These are phyloP conservation scores for Danio choprae DNA, from an alignment of 2,797 vertebrate species.

Conservation along the genomic window DNA sequence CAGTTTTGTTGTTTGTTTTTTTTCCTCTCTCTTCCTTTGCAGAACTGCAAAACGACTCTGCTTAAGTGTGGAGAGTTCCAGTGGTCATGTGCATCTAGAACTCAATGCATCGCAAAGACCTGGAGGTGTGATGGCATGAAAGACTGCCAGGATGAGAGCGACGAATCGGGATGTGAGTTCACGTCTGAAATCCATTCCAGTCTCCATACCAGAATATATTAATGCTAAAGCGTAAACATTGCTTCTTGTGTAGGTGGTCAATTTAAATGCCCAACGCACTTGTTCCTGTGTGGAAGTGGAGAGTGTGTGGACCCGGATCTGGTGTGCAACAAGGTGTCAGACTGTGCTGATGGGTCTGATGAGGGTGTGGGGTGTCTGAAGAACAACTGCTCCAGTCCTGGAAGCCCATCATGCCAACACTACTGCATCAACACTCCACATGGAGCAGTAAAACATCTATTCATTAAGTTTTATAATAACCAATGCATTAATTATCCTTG, in stretches of 20 bases:
- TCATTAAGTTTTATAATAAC: not conserved
- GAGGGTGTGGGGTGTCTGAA: constrained; percentile 79
- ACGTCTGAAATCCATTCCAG: not conserved
- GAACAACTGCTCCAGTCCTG: constrained; percentile 71
- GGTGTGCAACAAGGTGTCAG: constrained; percentile 79
- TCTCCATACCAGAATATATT: not conserved
- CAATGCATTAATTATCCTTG: not conserved
- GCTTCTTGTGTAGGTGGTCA: constrained; percentile 72
- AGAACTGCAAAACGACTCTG: constrained; percentile 75
- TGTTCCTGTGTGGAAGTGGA: constrained; percentile 79
- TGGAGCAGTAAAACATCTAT: constrained; percentile 81
- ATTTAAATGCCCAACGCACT: constrained; percentile 73
- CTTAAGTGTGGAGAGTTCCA: constrained; percentile 75
- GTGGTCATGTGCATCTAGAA: constrained; percentile 79
- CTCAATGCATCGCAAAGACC: constrained; percentile 80
- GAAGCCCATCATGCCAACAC: constrained; percentile 74
- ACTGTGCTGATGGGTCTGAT: constrained; percentile 85
- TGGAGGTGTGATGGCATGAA: constrained; percentile 86
- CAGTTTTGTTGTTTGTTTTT: too few relatives aligned
- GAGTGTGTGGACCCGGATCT: constrained; percentile 78
- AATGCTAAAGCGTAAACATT: not conserved
- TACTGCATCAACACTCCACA: constrained; percentile 82
- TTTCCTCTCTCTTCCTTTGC: not conserved
- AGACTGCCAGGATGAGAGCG: constrained; percentile 85
- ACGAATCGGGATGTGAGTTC: constrained; percentile 85